Conservation (phyloP, 2,888 invertebrate species). For the Noctua pronuba region DNA sequence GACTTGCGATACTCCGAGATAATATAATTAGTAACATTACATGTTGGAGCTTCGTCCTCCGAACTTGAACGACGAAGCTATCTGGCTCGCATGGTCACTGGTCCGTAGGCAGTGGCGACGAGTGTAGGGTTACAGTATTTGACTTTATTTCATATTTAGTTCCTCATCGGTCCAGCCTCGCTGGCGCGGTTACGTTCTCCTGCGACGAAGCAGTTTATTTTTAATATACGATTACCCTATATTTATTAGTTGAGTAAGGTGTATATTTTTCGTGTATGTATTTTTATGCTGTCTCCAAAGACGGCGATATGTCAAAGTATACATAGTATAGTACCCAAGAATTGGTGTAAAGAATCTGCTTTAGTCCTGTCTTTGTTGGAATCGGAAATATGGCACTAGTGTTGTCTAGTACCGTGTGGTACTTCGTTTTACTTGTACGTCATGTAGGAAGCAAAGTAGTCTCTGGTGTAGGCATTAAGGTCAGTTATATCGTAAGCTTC, state of each 20-base stretch:
- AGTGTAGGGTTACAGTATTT: slow-evolving; percentile 81
- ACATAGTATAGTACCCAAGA: slow-evolving; percentile 46
- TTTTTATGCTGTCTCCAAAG: slow-evolving; percentile 56
- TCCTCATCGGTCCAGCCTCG: slow-evolving; percentile 71
- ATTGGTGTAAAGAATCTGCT: slow-evolving; percentile 47
- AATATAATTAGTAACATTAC: slow-evolving; percentile 18
- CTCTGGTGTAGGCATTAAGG: slow-evolving; percentile 50
- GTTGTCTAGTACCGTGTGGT: slow-evolving; percentile 31
- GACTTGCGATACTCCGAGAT: slow-evolving; percentile 36
- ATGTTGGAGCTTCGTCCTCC: slow-evolving; percentile 22
- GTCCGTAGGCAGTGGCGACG: slow-evolving; percentile 40
- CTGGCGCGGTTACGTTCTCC: slow-evolving; percentile 62
- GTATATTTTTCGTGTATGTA: slow-evolving; percentile 70
- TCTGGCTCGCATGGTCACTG: slow-evolving; percentile 10
- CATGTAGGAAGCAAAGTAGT: slow-evolving; percentile 35
- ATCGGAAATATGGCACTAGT: slow-evolving; percentile 45
- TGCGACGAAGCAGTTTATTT: slow-evolving; percentile 70
- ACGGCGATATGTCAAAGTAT: slow-evolving; percentile 52
- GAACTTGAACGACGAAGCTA: not conserved
- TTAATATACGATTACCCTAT: slow-evolving; percentile 65
- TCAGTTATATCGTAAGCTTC: slow-evolving; percentile 52
- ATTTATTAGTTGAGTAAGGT: slow-evolving; percentile 71
- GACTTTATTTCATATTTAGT: slow-evolving; percentile 80
- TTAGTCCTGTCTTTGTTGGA: slow-evolving; percentile 48
- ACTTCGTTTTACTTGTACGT: slow-evolving; percentile 45